phyloP scores from a whole-genome alignment of 2,113 vertebrate genomes.

The Bambusicola thoracicus region DNA sequence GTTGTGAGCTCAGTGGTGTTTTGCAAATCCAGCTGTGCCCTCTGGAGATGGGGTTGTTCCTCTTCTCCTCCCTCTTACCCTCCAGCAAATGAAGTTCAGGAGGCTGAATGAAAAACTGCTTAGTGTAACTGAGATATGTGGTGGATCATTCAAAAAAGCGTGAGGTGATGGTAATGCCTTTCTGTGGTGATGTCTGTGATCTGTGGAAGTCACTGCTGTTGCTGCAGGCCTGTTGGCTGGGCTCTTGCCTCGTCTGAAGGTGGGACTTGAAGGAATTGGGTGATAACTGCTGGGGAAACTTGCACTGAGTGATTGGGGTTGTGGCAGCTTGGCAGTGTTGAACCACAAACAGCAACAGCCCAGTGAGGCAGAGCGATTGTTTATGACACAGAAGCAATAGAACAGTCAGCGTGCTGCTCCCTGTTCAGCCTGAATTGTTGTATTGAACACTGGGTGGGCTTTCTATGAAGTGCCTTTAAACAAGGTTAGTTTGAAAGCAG shows the following conservation, averaged over 20 bases:
- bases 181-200: background rate
- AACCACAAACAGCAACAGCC: background rate
- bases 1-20: accelerated
- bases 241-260: background rate
- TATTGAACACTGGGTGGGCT: background rate
- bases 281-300: background rate
- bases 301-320: background rate
- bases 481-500: background rate
- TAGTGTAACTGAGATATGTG: background rate
- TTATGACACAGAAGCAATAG: background rate
- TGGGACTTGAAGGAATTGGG: background rate
- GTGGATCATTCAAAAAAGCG: background rate
- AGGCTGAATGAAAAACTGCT: background rate
- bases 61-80: accelerated
- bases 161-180: background rate
- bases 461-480: background rate
- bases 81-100: background rate
- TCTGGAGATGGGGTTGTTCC: background rate
- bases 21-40: background rate
- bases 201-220: background rate
- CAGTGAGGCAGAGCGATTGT: background rate
- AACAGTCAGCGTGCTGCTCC: background rate
- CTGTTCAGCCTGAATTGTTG: accelerated
- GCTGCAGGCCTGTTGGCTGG: accelerated
- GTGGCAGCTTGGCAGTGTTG: background rate